Percentiles rank a stretch among this genome's conserved stretches.
These are phyloP conservation scores for Gastrophysa polygoni DNA, from an alignment of 2,888 invertebrate genomes.

Conservation along the genomic window DNA sequence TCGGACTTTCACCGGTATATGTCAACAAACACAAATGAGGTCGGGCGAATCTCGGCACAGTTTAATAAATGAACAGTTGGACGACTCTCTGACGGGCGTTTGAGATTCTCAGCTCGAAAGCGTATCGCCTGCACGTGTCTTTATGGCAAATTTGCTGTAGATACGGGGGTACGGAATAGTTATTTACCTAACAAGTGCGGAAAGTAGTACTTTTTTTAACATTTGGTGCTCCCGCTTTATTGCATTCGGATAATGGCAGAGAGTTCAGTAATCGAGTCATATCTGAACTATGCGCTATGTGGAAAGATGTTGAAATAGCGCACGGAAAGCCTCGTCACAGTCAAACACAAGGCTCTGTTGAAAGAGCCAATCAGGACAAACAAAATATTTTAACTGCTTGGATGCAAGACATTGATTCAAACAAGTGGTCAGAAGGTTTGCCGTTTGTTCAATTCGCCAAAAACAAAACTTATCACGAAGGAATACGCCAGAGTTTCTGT, in stretches of 20 bases:
- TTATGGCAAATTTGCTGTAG: too few species aligned
- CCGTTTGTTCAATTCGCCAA: slow-evolving; percentile 40
- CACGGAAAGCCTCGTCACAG: slow-evolving; percentile 41
- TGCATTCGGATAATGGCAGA: slow-evolving; percentile 46
- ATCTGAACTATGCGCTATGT: slow-evolving; percentile 36
- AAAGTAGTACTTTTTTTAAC: slow-evolving; percentile 44
- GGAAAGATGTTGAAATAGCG: slow-evolving; percentile 42
- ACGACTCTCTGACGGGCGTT: too few species aligned
- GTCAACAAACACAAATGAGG: too few species aligned
- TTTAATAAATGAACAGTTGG: too few species aligned
- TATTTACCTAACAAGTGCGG: too few species aligned
- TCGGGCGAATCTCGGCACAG: too few species aligned
- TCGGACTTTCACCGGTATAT: too few species aligned
- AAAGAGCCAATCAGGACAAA: slow-evolving; percentile 44
- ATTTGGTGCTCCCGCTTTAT: slow-evolving; percentile 45
- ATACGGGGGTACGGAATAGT: too few species aligned
- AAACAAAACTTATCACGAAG: slow-evolving; percentile 41
- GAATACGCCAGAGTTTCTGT: too few species aligned
- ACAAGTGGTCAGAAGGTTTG: slow-evolving; percentile 45
- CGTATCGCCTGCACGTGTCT: too few species aligned
- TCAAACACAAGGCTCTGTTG: slow-evolving; percentile 38
- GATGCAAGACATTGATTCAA: slow-evolving; percentile 44
- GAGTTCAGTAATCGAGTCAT: slow-evolving; percentile 44
- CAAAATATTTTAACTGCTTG: slow-evolving; percentile 41
- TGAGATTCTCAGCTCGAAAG: too few species aligned